phyloP scores from a whole-genome alignment of 1,140 invertebrate species.

The Polypedilum pembai region DNA sequence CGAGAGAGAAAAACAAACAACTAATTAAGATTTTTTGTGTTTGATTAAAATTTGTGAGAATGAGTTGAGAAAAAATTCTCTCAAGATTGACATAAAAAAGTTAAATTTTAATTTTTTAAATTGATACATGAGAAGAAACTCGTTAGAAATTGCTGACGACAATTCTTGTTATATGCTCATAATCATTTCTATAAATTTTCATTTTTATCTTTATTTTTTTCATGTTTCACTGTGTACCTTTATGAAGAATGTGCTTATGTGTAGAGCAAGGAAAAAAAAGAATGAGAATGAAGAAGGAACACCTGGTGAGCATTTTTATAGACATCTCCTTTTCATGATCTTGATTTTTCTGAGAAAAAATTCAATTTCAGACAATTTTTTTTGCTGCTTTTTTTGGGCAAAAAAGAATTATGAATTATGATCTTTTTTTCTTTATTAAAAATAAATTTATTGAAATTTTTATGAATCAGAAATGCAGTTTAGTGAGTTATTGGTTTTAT shows the following conservation, averaged over 20 bases:
- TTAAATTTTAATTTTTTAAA: conserved; percentile 8
- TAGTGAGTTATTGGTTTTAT: too few relatives aligned
- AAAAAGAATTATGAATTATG: too few relatives aligned
- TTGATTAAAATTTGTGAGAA: conserved; percentile 3
- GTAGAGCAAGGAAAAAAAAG: background rate
- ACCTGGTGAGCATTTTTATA: conserved; percentile 10
- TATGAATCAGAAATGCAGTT: too few relatives aligned
- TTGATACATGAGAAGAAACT: background rate
- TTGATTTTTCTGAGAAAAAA: background rate
- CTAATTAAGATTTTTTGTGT: background rate
- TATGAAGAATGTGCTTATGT: background rate
- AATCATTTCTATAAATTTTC: background rate
- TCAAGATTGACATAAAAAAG: conserved; percentile 17
- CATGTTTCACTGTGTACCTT: background rate
- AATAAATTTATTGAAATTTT: too few relatives aligned
- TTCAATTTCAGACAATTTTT: too few relatives aligned
- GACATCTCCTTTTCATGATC: conserved; percentile 16
- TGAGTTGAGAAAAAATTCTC: background rate
- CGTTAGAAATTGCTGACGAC: conserved; percentile 1
- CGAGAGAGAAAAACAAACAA: conserved; percentile 10
- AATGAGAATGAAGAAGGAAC: background rate
- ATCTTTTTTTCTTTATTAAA: too few relatives aligned
- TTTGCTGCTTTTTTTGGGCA: too few relatives aligned
- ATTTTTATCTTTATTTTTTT: background rate
- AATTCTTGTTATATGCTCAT: background rate